Conservation (phyloP, 2,888 invertebrate species). For the Heliconius charithonia region DNA sequence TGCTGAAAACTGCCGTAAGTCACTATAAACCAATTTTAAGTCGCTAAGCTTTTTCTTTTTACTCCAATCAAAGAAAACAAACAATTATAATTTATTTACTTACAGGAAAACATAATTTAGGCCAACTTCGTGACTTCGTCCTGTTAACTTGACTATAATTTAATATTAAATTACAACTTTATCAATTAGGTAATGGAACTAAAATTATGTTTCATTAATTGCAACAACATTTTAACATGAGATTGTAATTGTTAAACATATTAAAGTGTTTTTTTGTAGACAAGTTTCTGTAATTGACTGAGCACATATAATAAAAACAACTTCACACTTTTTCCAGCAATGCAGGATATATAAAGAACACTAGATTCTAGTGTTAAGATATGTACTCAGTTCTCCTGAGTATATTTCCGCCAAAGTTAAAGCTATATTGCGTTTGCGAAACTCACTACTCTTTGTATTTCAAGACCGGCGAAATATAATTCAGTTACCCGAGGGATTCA, state of each 20-base stretch:
- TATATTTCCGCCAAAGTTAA: too few relatives aligned
- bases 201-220: background rate
- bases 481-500: too few relatives aligned
- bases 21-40: too few relatives aligned
- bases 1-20: background rate
- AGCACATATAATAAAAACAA: too few relatives aligned
- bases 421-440: too few relatives aligned
- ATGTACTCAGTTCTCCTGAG: too few relatives aligned
- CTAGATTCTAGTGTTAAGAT: too few relatives aligned
- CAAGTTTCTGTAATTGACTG: background rate
- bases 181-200: background rate
- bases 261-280: background rate
- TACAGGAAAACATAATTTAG: slow-evolving; percentile 3
- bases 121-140: background rate
- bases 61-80: background rate
- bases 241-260: background rate
- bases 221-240: background rate
- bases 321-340: too few relatives aligned
- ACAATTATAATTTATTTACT: background rate
- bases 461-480: too few relatives aligned
- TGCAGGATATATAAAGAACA: too few relatives aligned
- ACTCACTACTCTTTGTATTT: too few relatives aligned
- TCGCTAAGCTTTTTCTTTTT: too few relatives aligned
- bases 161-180: background rate
- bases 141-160: background rate